phyloP scores from a whole-genome alignment of 2,113 vertebrate genomes.

The Amia ocellicauda region DNA sequence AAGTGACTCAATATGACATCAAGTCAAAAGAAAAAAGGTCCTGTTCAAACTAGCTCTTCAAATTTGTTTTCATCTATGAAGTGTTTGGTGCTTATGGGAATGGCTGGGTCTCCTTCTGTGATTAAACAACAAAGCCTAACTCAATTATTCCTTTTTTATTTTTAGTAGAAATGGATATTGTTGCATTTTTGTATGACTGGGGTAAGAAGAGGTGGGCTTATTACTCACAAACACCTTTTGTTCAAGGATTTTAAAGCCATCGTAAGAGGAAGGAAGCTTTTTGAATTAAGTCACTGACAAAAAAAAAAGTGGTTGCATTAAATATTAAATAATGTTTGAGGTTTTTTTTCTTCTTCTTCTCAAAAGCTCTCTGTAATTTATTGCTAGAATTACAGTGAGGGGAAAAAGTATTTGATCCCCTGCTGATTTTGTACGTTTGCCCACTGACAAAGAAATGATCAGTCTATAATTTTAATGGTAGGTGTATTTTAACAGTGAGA shows the following conservation, averaged over 20 bases:
- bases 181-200: constrained; percentile 19
- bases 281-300: constrained; percentile 24
- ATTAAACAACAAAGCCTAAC: constrained; percentile 40
- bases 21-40: constrained; percentile 39
- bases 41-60: constrained; percentile 40
- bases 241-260: constrained; percentile 27
- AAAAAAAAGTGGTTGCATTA: not conserved
- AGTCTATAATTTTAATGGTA: no score
- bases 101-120: constrained; percentile 26
- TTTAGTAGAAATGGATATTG: constrained; percentile 2
- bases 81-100: constrained; percentile 37
- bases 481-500: no score
- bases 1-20: constrained; percentile 31
- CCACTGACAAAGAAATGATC: no score
- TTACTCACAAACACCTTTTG: constrained; percentile 24
- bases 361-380: no score
- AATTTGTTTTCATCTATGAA: constrained; percentile 38
- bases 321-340: constrained; percentile 25
- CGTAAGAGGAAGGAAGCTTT: constrained; percentile 25
- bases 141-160: constrained; percentile 12
- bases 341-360: constrained; percentile 20
- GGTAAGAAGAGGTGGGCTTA: constrained; percentile 23
- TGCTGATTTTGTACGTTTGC: no score
- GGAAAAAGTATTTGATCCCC: no score
- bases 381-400: no score